Percentiles rank a stretch among this genome's conserved stretches.
Evolutionary conservation across 2,113 vertebrate species (phyloP).

Genomic region (Peromyscus maniculatus): DNA sequence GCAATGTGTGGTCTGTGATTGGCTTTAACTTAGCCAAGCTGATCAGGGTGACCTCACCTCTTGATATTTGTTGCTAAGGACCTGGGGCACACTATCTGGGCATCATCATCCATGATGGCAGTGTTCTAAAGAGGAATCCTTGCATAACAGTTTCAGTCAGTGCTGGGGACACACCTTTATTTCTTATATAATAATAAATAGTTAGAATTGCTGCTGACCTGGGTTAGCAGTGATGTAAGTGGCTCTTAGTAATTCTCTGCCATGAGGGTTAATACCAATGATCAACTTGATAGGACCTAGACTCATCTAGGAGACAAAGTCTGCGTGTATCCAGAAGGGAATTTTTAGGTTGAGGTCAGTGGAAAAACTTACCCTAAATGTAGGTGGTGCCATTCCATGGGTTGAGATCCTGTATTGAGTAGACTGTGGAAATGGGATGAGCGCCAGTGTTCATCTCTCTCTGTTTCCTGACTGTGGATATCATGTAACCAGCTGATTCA

Average conservation of each 20-base stretch:
- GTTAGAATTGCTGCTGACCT: background rate
- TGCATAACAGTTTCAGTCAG: background rate
- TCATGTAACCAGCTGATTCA: background rate
- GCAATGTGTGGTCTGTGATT: background rate
- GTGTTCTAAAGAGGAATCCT: background rate
- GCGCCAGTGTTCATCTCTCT: background rate
- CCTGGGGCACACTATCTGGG: too few species aligned
- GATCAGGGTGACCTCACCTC: background rate
- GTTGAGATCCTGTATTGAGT: background rate
- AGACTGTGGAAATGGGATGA: background rate
- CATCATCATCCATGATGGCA: too few species aligned
- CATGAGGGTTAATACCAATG: background rate
- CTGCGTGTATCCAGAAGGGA: background rate
- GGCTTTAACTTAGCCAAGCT: background rate
- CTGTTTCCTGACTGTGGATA: background rate
- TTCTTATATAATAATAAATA: background rate
- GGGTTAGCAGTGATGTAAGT: background rate
- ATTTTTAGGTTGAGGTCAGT: background rate
- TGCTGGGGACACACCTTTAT: background rate
- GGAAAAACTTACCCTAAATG: background rate
- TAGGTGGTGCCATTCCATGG: too few species aligned
- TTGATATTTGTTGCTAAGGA: background rate
- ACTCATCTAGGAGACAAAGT: background rate
- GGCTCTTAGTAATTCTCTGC: background rate
- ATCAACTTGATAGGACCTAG: background rate